Percentiles rank a stretch among this genome's conserved stretches.
These are phyloP conservation scores for Echeneis naucrates DNA, from an alignment of 2,797 vertebrate genomes.

Conservation along the genomic window DNA sequence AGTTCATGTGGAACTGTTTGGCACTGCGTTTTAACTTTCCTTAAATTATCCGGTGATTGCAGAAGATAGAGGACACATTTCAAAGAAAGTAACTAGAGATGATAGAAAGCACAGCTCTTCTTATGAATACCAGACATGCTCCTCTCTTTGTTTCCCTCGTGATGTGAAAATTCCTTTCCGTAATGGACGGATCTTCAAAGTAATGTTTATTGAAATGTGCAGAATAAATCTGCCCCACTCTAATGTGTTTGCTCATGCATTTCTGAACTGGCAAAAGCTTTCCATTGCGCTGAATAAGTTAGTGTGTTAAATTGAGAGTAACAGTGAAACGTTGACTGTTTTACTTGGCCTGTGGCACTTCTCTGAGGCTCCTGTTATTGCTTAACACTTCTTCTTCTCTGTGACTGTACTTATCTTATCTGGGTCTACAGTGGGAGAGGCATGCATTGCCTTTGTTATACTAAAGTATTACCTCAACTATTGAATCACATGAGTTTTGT, in stretches of 20 bases:
- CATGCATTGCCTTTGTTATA: conserved; percentile 32
- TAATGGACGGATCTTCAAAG: conserved; percentile 46
- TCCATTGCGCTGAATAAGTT: conserved; percentile 55
- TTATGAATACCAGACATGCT: conserved; percentile 14
- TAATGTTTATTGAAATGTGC: conserved; percentile 63
- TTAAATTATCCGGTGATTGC: not conserved
- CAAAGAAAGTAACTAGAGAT: conserved; percentile 10
- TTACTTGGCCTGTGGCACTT: conserved; percentile 50
- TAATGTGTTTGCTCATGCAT: conserved; percentile 63
- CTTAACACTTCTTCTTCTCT: conserved; percentile 55
- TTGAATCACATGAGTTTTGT: conserved; percentile 14
- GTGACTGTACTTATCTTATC: conserved; percentile 52
- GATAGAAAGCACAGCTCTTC: conserved; percentile 19
- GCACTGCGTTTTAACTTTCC: conserved; percentile 20
- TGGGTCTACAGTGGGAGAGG: conserved; percentile 27
- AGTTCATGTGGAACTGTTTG: conserved; percentile 1
- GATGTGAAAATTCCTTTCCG: conserved; percentile 57
- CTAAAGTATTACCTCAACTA: conserved; percentile 41
- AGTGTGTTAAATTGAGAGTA: conserved; percentile 65
- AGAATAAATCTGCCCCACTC: conserved; percentile 55
- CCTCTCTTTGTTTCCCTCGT: conserved; percentile 5
- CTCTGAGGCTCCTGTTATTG: conserved; percentile 33
- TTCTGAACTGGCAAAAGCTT: conserved; percentile 46
- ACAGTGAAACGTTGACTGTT: conserved; percentile 40
- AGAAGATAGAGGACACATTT: not conserved